Conservation (phyloP, 2,113 vertebrate species). For the Rhinogobius similis region DNA sequence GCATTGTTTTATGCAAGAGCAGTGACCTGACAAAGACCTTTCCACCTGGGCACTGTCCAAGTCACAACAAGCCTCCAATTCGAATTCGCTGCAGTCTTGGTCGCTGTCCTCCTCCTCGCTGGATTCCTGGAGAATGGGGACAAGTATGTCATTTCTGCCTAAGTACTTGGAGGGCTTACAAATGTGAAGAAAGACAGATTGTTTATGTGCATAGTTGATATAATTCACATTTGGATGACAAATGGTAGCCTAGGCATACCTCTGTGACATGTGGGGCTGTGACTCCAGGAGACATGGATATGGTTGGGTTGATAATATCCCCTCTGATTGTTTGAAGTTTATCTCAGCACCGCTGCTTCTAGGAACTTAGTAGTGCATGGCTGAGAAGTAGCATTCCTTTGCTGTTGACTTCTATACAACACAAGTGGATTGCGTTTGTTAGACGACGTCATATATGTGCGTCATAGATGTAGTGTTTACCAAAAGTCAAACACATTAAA, state of each 20-base stretch:
- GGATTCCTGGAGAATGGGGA: conserved; percentile 97
- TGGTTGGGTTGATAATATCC: conserved; percentile 40
- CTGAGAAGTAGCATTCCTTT: conserved; percentile 48
- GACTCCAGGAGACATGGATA: conserved; percentile 48
- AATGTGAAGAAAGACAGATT: conserved; percentile 26
- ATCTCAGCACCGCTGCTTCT: conserved; percentile 67
- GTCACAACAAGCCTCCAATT: conserved; percentile 88
- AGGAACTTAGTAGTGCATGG: conserved; percentile 60
- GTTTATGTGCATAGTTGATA: conserved; percentile 55
- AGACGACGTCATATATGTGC: conserved; percentile 45
- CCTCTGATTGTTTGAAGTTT: conserved; percentile 70
- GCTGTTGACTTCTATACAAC: conserved; percentile 46
- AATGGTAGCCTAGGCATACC: conserved; percentile 77
- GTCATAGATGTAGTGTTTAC: conserved; percentile 47
- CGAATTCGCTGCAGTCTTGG: conserved; percentile 92
- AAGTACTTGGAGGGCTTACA: conserved; percentile 21
- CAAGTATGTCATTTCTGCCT: conserved; percentile 79
- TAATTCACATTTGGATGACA: conserved; percentile 74
- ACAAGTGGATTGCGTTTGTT: conserved; percentile 54
- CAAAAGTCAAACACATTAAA: conserved; percentile 36
- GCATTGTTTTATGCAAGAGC: conserved; percentile 95
- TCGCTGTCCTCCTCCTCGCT: conserved; percentile 93
- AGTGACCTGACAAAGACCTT: conserved; percentile 94
- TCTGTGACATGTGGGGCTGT: conserved; percentile 37
- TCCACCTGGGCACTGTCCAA: conserved; percentile 84